A percentile compares a stretch with the other conserved stretches of the same genome.
phyloP scores from a whole-genome alignment of 1,140 invertebrate genomes.

The Tetragonula clypearis region DNA sequence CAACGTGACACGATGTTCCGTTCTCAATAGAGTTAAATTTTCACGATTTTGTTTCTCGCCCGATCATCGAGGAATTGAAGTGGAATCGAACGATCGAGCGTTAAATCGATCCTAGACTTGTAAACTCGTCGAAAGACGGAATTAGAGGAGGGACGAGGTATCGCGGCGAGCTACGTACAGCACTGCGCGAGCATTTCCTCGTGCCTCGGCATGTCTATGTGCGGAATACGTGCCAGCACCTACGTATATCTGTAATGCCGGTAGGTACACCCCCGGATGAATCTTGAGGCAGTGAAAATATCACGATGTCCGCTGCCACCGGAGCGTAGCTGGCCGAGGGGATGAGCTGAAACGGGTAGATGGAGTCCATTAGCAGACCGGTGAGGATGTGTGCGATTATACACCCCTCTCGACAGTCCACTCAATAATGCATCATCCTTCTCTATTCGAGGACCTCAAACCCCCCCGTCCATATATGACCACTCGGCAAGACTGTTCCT shows the following conservation, averaged over 20 bases:
- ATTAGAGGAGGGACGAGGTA: no score
- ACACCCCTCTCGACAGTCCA: constrained; percentile 70
- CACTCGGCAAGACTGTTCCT: constrained; percentile 63
- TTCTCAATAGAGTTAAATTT: no score
- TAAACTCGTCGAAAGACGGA: background rate
- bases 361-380: constrained; percentile 75
- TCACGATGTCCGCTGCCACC: constrained; percentile 66
- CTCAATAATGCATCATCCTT: constrained; percentile 79
- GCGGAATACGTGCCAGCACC: constrained; percentile 62
- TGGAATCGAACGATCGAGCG: no score
- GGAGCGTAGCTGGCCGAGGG: constrained; percentile 50
- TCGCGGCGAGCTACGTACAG: background rate
- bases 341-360: constrained; percentile 64
- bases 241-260: constrained; percentile 64
- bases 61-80: no score
- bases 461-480: constrained; percentile 62
- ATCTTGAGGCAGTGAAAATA: constrained; percentile 75
- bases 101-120: no score
- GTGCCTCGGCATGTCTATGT: constrained; percentile 44
- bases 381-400: constrained; percentile 77
- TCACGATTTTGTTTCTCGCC: no score
- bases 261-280: constrained; percentile 63
- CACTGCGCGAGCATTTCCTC: constrained; percentile 59
- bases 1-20: no score
- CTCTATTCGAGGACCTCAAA: constrained; percentile 65